Conservation (phyloP, 2,888 invertebrate species). For the Torymus auratus region DNA sequence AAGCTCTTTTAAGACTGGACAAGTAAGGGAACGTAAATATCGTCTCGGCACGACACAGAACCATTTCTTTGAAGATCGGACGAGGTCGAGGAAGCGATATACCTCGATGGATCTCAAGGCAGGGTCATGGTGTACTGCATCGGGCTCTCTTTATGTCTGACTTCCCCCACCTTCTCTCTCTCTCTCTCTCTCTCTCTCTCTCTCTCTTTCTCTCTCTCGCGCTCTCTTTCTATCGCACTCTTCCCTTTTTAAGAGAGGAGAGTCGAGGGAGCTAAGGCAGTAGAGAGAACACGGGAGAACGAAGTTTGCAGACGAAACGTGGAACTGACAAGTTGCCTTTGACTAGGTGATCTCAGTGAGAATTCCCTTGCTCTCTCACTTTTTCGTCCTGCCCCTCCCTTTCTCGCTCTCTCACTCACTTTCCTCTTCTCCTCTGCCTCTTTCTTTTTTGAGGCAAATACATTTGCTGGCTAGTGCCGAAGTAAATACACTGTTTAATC, state of each 20-base stretch:
- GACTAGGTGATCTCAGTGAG: slow-evolving; percentile 56
- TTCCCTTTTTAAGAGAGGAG: slow-evolving; percentile 3
- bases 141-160: slow-evolving; percentile 22
- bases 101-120: slow-evolving; percentile 51
- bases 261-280: slow-evolving; percentile 31
- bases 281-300: slow-evolving; percentile 42
- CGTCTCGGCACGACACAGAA: slow-evolving; percentile 24
- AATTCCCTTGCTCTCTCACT: slow-evolving; percentile 52
- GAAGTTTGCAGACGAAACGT: slow-evolving; percentile 60
- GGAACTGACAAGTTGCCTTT: slow-evolving; percentile 61
- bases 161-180: slow-evolving; percentile 22
- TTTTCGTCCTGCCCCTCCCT: slow-evolving; percentile 20
- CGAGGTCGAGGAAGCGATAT: slow-evolving; percentile 50
- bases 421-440: slow-evolving; percentile 44
- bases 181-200: slow-evolving; percentile 26
- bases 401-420: slow-evolving; percentile 35
- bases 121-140: slow-evolving; percentile 23
- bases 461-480: slow-evolving; percentile 23
- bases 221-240: slow-evolving; percentile 17
- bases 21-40: slow-evolving; percentile 49
- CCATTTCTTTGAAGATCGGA: slow-evolving; percentile 55
- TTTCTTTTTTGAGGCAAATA: slow-evolving; percentile 41
- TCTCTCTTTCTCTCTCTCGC: slow-evolving; percentile 4
- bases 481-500: slow-evolving; percentile 57
- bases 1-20: slow-evolving; percentile 34